Conservation (phyloP, 2,113 vertebrate species). For the Plestiodon gilberti region DNA sequence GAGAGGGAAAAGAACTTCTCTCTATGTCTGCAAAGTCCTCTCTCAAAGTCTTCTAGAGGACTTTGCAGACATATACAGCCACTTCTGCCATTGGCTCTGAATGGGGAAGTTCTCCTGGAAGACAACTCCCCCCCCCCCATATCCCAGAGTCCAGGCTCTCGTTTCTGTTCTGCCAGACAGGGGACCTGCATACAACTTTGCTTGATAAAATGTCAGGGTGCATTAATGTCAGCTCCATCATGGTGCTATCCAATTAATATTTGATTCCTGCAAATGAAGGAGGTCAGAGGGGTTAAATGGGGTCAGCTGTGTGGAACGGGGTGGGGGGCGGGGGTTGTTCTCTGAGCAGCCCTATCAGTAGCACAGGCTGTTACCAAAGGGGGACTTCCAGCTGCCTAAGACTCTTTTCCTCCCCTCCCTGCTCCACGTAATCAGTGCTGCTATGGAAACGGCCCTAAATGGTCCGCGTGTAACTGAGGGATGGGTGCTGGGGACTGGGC, state of each 20-base stretch:
- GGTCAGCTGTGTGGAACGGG: constrained; percentile 7
- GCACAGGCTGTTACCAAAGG: not conserved
- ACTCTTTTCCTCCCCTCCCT: not conserved
- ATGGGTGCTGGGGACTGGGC: not conserved
- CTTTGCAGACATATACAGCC: not conserved
- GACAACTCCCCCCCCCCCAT: not conserved
- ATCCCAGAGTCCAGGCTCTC: not conserved
- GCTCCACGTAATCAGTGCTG: not conserved
- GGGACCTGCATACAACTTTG: not conserved
- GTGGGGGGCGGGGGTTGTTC: not conserved
- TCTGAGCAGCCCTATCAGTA: not conserved
- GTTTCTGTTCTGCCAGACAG: not conserved
- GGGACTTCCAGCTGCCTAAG: constrained; percentile 1
- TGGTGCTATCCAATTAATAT: constrained; percentile 45
- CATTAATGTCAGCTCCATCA: constrained; percentile 46
- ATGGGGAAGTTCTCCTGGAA: not conserved
- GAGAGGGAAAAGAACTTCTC: no score
- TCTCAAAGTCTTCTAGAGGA: no score
- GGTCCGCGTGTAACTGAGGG: not conserved
- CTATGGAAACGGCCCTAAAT: not conserved
- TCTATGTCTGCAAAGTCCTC: no score
- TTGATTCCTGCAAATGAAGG: constrained; percentile 57
- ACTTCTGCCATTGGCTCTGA: not conserved
- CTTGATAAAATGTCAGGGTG: fast-evolving
- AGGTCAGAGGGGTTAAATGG: constrained; percentile 55